Evolutionary conservation across 2,113 vertebrate genomes (phyloP).

Genomic region (Cebus imitator): DNA sequence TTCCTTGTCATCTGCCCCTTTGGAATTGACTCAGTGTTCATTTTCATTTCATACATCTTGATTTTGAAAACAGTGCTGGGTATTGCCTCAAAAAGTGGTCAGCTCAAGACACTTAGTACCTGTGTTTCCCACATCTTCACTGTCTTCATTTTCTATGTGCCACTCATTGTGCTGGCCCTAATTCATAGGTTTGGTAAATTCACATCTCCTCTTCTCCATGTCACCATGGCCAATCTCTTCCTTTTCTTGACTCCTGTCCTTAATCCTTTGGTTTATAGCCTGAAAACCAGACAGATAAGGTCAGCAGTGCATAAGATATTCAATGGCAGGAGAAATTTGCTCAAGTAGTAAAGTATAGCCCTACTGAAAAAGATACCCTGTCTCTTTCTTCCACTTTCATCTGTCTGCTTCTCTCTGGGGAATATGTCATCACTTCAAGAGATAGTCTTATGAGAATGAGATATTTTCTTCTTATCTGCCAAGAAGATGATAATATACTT

Average conservation of each 20-base stretch:
- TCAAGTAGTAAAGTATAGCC: neutral
- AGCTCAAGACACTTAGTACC: conserved; percentile 66
- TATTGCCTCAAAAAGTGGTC: conserved; percentile 51
- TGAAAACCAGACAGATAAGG: conserved; percentile 71
- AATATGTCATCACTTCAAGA: neutral
- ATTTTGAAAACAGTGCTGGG: conserved; percentile 70
- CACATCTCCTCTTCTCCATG: conserved; percentile 62
- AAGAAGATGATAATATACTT: neutral
- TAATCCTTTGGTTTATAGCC: conserved; percentile 73
- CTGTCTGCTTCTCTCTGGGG: neutral
- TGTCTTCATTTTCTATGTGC: conserved; percentile 70
- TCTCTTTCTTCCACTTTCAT: neutral
- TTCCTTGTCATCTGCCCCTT: conserved; percentile 63
- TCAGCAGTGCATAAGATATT: neutral
- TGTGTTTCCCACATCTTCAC: conserved; percentile 73
- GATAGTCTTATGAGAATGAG: neutral
- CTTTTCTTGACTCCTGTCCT: conserved; percentile 72
- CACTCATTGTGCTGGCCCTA: conserved; percentile 67
- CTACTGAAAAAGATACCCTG: neutral
- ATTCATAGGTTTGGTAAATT: conserved; percentile 72
- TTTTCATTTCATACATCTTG: conserved; percentile 64
- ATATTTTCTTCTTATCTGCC: neutral
- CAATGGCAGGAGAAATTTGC: neutral
- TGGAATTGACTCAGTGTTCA: conserved; percentile 62
- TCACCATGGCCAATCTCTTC: conserved; percentile 74